phyloP scores from a whole-genome alignment of 1,140 invertebrate species.

The Neotoxoptera formosana region DNA sequence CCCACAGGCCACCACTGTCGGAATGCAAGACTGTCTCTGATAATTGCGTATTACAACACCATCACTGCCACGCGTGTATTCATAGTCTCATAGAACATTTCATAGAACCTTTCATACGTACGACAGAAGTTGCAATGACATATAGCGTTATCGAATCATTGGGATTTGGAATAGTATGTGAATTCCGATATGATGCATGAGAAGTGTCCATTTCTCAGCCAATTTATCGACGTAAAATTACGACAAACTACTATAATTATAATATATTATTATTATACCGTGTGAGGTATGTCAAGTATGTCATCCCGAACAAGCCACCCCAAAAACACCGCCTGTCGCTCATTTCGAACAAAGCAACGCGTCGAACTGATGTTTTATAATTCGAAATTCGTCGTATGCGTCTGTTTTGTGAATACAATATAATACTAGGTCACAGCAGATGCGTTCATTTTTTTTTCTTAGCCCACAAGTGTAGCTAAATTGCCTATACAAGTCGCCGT shows the following conservation, averaged over 20 bases:
- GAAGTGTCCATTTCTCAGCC: neutral
- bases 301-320: neutral
- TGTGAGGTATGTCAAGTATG: neutral
- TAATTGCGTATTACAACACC: neutral
- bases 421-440: neutral
- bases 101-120: neutral
- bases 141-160: neutral
- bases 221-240: neutral
- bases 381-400: neutral
- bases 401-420: neutral
- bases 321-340: neutral
- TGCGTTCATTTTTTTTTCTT: neutral
- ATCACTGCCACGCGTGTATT: neutral
- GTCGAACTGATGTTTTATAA: neutral
- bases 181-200: neutral
- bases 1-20: too few species aligned
- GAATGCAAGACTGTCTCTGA: neutral
- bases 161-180: neutral
- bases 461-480: neutral
- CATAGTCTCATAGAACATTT: neutral
- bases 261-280: neutral
- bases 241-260: neutral
- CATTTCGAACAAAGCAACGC: neutral
- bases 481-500: neutral
- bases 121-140: neutral